Conservation (phyloP, 64 coral and sea anemone genomes). For the Montipora efflorescens region DNA sequence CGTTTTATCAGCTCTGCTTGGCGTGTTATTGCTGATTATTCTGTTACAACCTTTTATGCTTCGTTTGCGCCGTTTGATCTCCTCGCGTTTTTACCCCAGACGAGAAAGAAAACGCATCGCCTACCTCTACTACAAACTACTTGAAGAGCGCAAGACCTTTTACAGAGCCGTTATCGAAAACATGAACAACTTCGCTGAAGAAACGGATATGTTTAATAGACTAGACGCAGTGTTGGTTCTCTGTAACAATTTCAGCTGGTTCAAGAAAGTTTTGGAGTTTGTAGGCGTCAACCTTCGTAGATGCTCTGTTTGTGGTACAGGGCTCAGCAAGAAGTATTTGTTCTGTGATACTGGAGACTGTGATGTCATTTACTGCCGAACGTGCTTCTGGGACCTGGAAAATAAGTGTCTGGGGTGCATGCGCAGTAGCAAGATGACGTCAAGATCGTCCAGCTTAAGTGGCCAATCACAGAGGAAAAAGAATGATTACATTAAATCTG, state of each 20-base stretch:
- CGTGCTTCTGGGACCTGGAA: constrained; percentile 94
- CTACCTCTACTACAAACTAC: constrained; percentile 88
- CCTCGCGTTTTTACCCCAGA: constrained; percentile 77
- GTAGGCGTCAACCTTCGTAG: constrained; percentile 62
- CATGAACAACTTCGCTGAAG: constrained; percentile 80
- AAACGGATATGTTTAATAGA: constrained; percentile 78
- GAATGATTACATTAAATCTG: constrained; percentile 52
- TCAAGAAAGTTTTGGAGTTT: constrained; percentile 70
- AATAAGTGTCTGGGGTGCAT: constrained; percentile 94
- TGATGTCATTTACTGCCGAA: constrained; percentile 90
- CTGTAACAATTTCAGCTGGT: constrained; percentile 80
- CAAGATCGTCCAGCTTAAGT: constrained; percentile 67
- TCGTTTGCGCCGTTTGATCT: constrained; percentile 71
- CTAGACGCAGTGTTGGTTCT: constrained; percentile 75
- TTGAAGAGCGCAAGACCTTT: constrained; percentile 89
- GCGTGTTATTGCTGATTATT: constrained; percentile 80
- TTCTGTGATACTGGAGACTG: constrained; percentile 86
- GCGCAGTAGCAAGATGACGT: constrained; percentile 84
- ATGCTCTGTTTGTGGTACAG: constrained; percentile 83
- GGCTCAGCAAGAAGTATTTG: constrained; percentile 74
- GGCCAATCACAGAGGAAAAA: constrained; percentile 56
- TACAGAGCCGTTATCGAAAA: constrained; percentile 88
- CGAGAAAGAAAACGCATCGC: constrained; percentile 85
- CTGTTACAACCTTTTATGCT: constrained; percentile 79
- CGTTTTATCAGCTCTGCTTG: constrained; percentile 68